Evolutionary conservation across 2,888 invertebrate species (phyloP).

Genomic region (Pseudoips prasinana): DNA sequence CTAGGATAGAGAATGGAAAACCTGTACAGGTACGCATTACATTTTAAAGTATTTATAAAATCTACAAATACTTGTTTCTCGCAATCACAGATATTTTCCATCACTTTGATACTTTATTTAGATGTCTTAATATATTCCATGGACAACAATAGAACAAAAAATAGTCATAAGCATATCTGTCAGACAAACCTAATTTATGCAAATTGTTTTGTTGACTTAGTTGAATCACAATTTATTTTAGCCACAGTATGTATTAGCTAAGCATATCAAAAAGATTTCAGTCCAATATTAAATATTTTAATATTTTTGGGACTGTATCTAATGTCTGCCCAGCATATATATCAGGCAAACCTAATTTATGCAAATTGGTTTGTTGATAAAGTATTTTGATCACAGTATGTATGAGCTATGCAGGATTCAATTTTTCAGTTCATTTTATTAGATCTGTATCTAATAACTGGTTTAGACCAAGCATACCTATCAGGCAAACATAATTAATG

Average conservation of each 20-base stretch:
- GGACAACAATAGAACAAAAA: no score
- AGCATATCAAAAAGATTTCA: no score
- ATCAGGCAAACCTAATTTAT: slow-evolving; percentile 23
- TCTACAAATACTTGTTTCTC: neutral
- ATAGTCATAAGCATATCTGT: slow-evolving; percentile 7
- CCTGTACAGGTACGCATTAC: slow-evolving; percentile 77
- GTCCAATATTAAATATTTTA: no score
- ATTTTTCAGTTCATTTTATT: no score
- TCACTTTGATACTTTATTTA: no score
- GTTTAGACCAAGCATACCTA: slow-evolving; percentile 8
- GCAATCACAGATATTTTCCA: neutral
- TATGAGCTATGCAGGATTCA: no score
- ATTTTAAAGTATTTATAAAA: neutral
- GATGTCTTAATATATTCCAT: no score
- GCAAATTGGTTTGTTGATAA: slow-evolving; percentile 26
- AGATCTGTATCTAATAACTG: no score
- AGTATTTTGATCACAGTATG: slow-evolving; percentile 4
- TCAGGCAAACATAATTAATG: slow-evolving; percentile 24
- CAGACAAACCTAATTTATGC: slow-evolving; percentile 25
- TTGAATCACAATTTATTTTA: slow-evolving; percentile 20
- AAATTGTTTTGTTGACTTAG: slow-evolving; percentile 26
- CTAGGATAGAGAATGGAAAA: slow-evolving; percentile 84
- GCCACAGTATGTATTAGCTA: neutral
- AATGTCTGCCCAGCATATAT: no score
- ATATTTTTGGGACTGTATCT: no score